phyloP scores from a whole-genome alignment of 2,113 vertebrate species.

The Campylorhamphus procurvoides region DNA sequence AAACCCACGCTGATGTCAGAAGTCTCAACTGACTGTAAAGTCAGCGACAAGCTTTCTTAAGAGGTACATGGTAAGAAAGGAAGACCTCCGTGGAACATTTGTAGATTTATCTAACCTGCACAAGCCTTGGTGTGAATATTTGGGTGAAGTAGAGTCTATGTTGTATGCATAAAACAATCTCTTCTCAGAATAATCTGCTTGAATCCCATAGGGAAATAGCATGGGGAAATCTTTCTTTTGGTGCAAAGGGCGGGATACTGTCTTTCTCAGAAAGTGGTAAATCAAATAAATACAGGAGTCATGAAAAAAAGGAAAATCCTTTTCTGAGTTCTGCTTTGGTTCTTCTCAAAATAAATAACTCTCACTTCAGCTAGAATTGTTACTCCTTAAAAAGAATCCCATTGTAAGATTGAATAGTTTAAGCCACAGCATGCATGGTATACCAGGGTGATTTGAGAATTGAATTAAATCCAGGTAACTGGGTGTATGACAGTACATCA shows the following conservation, averaged over 20 bases:
- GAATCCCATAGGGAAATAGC: background rate
- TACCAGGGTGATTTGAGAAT: background rate
- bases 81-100: background rate
- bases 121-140: background rate
- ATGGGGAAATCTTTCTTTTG: background rate
- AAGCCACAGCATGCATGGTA: background rate
- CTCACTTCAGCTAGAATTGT: background rate
- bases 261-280: background rate
- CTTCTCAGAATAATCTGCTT: background rate
- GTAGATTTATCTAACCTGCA: background rate
- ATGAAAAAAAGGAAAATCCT: background rate
- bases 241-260: background rate
- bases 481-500: background rate
- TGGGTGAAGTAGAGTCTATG: background rate
- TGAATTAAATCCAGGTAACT: background rate
- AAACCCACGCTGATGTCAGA: background rate
- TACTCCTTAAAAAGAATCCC: background rate
- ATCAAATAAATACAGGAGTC: background rate
- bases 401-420: background rate
- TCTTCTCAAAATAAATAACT: background rate
- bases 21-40: background rate
- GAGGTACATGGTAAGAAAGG: background rate
- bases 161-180: fast-evolving
- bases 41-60: background rate
- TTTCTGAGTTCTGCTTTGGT: background rate